These are phyloP conservation scores for Lophochroa leadbeateri DNA, from an alignment of 2,113 vertebrate species.

Conservation along the genomic window DNA sequence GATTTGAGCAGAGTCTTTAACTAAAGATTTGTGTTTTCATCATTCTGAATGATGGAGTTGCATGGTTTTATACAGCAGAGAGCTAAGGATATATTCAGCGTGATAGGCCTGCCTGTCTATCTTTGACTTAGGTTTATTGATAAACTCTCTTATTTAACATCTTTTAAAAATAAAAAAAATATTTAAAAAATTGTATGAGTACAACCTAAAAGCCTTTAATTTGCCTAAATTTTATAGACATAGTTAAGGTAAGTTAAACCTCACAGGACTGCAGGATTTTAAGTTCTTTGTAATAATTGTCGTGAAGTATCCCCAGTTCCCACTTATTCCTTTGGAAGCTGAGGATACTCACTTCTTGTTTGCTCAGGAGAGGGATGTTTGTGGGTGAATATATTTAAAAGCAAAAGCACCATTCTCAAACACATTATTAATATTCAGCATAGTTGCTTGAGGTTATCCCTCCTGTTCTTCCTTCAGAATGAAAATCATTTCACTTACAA, in stretches of 20 bases:
- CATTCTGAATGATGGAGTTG: neutral
- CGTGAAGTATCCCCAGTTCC: neutral
- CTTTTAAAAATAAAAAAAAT: neutral
- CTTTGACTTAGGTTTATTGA: neutral
- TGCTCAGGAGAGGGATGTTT: neutral
- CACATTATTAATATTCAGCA: neutral
- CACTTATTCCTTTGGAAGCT: neutral
- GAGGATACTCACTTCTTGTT: neutral
- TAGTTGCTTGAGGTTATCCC: neutral
- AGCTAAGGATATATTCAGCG: neutral
- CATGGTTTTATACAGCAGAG: neutral
- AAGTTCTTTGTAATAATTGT: neutral
- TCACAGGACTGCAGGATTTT: neutral
- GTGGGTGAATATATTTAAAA: neutral
- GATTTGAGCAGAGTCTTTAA: neutral
- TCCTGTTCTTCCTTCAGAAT: neutral
- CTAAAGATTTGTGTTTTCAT: neutral
- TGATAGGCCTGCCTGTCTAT: neutral
- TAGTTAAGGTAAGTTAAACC: neutral
- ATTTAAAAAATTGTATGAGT: neutral
- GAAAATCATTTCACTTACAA: neutral
- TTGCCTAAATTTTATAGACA: neutral
- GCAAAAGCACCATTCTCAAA: neutral
- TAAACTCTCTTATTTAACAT: neutral
- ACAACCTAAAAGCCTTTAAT: neutral